Conservation (phyloP, 2,888 invertebrate species). For the Scrobipalpa costella region DNA sequence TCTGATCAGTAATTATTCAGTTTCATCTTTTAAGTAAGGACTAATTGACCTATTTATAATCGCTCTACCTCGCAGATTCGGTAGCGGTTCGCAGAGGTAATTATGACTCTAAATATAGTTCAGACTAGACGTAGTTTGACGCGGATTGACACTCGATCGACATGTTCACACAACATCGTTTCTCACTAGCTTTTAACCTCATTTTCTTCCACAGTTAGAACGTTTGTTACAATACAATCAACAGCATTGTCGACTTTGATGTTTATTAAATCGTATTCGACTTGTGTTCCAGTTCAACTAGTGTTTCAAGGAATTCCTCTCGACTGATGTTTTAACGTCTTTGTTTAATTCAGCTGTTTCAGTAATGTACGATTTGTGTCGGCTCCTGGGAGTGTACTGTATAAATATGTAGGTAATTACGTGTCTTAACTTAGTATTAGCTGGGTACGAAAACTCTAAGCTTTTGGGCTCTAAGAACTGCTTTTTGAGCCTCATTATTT, state of each 20-base stretch:
- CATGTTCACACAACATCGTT: constrained; percentile 68
- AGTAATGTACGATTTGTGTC: neutral
- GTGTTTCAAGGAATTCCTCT: neutral
- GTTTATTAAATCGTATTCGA: neutral
- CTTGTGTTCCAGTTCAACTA: neutral
- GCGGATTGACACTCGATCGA: constrained; percentile 61
- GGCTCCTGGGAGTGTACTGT: neutral
- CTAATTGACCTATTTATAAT: no score
- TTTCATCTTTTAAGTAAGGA: no score
- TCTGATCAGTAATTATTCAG: no score
- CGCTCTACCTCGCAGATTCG: no score
- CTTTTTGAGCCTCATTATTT: no score
- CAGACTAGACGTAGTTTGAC: neutral
- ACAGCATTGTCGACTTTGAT: constrained; percentile 40
- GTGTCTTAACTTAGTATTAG: no score
- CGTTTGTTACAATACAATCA: constrained; percentile 61
- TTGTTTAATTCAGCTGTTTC: neutral
- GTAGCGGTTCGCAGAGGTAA: neutral
- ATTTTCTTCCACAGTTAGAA: constrained; percentile 52
- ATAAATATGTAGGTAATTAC: no score
- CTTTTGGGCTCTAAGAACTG: no score
- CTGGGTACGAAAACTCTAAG: no score
- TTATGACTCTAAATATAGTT: constrained; percentile 1
- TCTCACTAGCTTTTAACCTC: constrained; percentile 71
- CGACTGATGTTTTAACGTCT: constrained; percentile 1